These are phyloP conservation scores for Hemibagrus guttatus DNA, from an alignment of 2,797 vertebrate genomes.

Conservation along the genomic window DNA sequence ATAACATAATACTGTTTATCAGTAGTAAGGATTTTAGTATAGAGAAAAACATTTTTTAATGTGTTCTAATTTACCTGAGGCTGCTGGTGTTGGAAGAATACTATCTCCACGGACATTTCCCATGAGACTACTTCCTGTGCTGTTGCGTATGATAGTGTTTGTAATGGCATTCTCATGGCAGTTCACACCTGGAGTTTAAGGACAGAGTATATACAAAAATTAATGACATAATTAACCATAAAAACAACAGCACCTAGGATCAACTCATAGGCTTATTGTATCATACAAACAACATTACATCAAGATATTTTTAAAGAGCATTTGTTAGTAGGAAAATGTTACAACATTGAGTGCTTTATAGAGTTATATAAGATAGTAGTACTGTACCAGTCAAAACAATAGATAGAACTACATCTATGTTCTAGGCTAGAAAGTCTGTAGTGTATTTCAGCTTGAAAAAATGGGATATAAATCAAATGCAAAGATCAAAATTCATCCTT, in stretches of 20 bases:
- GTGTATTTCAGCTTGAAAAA: not conserved
- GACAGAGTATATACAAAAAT: not conserved
- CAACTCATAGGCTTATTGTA: not conserved
- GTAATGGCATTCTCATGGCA: not conserved
- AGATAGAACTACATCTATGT: not conserved
- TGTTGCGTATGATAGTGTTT: not conserved
- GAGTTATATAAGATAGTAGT: not conserved
- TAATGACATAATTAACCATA: not conserved
- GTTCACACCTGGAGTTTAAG: slow-evolving; percentile 14
- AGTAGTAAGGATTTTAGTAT: not conserved
- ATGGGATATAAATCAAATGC: not conserved
- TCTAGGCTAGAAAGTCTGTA: not conserved
- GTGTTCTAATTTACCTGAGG: slow-evolving; percentile 6
- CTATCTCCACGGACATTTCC: slow-evolving; percentile 25
- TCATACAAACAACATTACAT: not conserved
- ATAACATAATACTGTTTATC: not conserved
- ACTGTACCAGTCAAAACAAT: not conserved
- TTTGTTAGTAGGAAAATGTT: not conserved
- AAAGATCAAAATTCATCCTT: not conserved
- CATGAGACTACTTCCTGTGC: too few species aligned
- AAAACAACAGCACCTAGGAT: not conserved
- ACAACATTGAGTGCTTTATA: not conserved
- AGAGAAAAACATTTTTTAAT: not conserved
- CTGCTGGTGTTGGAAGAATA: too few species aligned
- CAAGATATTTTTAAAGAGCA: not conserved